These are phyloP conservation scores for Archocentrus centrarchus DNA, from an alignment of 2,113 vertebrate species.

Conservation along the genomic window DNA sequence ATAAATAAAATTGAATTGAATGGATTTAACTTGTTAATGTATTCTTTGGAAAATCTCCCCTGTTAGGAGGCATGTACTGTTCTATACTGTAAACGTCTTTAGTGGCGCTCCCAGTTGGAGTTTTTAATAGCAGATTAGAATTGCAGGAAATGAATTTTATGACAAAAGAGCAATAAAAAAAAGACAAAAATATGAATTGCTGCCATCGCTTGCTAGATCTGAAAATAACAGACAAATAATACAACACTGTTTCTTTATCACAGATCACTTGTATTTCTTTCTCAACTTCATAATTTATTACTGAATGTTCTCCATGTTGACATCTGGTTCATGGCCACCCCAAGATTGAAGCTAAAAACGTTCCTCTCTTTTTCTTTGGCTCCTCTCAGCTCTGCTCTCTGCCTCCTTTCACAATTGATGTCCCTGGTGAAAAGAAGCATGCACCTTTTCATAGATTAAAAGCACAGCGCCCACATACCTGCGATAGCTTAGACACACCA, in stretches of 20 bases:
- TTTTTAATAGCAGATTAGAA: background rate
- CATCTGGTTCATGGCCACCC: constrained; percentile 40
- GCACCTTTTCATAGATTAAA: constrained; percentile 51
- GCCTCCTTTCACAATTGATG: constrained; percentile 35
- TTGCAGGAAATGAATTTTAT: background rate
- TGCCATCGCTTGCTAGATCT: background rate
- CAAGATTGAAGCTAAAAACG: constrained; percentile 50
- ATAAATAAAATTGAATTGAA: too few species aligned
- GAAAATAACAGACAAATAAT: background rate
- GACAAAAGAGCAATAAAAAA: background rate
- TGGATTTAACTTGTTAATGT: background rate
- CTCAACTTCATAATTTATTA: constrained; percentile 39
- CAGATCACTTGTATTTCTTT: constrained; percentile 9
- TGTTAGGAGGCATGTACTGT: background rate
- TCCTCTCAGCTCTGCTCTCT: constrained; percentile 17
- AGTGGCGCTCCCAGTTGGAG: background rate
- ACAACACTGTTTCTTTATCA: background rate
- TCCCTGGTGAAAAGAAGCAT: constrained; percentile 21
- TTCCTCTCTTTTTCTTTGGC: constrained; percentile 8
- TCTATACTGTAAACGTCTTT: background rate
- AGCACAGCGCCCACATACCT: constrained; percentile 32
- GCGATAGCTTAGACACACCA: constrained; percentile 8
- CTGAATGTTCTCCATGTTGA: constrained; percentile 24
- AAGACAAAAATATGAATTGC: background rate
- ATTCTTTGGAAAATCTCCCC: background rate